These are phyloP conservation scores for Physella acuta DNA, from an alignment of 1,140 invertebrate species.

Conservation along the genomic window DNA sequence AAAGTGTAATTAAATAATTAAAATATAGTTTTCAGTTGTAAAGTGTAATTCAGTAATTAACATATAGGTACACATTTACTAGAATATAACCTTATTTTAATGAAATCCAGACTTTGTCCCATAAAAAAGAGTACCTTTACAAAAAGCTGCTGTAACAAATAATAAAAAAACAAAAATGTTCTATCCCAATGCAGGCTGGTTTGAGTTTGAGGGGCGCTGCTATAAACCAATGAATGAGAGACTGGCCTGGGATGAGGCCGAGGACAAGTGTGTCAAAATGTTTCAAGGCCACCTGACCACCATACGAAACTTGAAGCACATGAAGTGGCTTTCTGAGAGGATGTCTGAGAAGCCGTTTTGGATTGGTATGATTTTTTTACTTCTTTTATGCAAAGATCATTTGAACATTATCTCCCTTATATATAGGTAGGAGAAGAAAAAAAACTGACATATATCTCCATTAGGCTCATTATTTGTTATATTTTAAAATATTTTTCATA, in stretches of 20 bases:
- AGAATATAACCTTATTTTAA: too few relatives aligned
- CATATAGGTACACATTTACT: too few relatives aligned
- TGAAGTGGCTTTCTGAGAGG: conserved; percentile 40
- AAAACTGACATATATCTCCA: not conserved
- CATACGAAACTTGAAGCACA: conserved; percentile 42
- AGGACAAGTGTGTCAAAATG: conserved; percentile 41
- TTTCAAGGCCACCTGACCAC: conserved; percentile 43
- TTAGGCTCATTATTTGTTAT: not conserved
- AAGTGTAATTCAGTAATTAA: too few relatives aligned
- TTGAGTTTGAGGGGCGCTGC: conserved; percentile 46
- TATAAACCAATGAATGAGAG: conserved; percentile 48
- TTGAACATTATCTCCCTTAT: not conserved
- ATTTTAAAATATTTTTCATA: not conserved
- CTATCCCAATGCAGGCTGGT: too few relatives aligned
- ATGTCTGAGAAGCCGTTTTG: conserved; percentile 49
- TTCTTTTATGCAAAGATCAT: too few relatives aligned
- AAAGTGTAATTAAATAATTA: too few relatives aligned
- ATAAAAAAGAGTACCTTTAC: too few relatives aligned
- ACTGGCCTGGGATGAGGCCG: conserved; percentile 49
- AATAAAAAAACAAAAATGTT: too few relatives aligned
- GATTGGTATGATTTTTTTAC: conserved; percentile 47
- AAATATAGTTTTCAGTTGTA: too few relatives aligned
- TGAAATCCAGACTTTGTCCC: too few relatives aligned
- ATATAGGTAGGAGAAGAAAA: not conserved
- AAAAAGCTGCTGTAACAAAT: too few relatives aligned